Percentiles rank a stretch among this genome's conserved stretches.
phyloP scores from a whole-genome alignment of 2,797 vertebrate genomes.

The Myotis vivesi region DNA sequence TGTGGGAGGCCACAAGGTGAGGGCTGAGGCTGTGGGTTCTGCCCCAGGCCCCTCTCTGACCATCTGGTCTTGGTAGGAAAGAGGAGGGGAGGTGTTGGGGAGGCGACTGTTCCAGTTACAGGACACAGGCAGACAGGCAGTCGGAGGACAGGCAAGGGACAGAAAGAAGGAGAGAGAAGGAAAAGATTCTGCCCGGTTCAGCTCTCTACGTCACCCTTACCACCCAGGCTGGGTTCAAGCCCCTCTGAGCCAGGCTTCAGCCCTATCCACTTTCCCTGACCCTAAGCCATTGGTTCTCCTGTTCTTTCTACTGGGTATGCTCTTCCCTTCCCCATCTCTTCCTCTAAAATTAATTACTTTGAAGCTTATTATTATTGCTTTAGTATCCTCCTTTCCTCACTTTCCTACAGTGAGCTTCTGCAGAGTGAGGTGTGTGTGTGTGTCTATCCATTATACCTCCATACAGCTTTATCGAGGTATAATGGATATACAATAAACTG shows the following conservation, averaged over 20 bases:
- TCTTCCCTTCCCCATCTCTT: not conserved
- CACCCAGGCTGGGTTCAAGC: not conserved
- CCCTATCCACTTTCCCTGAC: not conserved
- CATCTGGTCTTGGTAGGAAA: not conserved
- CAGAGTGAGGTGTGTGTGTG: not conserved
- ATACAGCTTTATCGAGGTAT: not conserved
- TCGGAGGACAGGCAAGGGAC: not conserved
- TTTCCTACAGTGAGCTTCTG: not conserved
- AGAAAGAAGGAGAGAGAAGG: not conserved
- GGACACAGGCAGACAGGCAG: not conserved
- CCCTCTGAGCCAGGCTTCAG: not conserved
- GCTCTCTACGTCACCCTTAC: not conserved
- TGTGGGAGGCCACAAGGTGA: constrained; percentile 76
- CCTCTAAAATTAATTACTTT: not conserved
- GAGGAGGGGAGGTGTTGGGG: not conserved
- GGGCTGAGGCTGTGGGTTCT: not conserved
- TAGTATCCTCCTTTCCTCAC: not conserved
- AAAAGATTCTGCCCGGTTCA: not conserved
- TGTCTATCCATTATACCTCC: too few species aligned
- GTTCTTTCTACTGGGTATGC: not conserved
- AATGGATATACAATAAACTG: not conserved
- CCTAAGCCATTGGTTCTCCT: not conserved
- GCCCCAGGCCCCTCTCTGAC: not conserved
- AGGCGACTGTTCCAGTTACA: not conserved
- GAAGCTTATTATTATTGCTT: not conserved